Conservation (phyloP, 2,888 invertebrate species). For the Mesochorus sp. region DNA sequence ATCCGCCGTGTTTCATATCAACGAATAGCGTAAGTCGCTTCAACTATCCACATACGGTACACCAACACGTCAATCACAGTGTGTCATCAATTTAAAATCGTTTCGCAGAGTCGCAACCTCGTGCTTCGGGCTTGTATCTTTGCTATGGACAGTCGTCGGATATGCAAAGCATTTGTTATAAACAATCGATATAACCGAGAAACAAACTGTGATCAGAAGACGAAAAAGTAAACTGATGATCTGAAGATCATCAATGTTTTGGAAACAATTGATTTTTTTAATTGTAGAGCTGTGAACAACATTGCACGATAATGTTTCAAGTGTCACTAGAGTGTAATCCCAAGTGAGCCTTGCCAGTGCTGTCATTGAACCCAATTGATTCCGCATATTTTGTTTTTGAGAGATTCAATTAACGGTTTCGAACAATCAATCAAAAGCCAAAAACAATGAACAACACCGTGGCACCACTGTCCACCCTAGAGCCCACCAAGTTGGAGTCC, state of each 20-base stretch:
- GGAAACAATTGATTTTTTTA: no score
- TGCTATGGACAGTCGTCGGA: neutral
- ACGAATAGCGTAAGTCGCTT: conserved; percentile 26
- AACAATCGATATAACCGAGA: neutral
- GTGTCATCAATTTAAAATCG: conserved; percentile 48
- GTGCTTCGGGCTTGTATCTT: conserved; percentile 25
- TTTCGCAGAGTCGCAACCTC: conserved; percentile 1
- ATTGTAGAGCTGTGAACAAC: no score
- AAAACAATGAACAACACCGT: conserved; percentile 55
- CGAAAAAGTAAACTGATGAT: neutral
- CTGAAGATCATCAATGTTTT: no score
- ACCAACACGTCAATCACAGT: conserved; percentile 25
- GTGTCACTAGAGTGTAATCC: no score
- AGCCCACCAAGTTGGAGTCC: conserved; percentile 39
- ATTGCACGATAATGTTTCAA: no score
- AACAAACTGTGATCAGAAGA: neutral
- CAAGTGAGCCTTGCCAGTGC: no score
- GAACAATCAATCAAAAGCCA: neutral
- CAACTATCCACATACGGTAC: conserved; percentile 14
- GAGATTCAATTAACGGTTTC: no score
- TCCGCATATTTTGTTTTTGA: no score
- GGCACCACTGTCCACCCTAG: conserved; percentile 29
- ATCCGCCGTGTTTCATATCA: conserved; percentile 42
- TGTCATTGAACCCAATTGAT: no score
- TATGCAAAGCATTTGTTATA: neutral